Conservation (phyloP, 2,797 vertebrate genomes). For the Parotocinclus haroldoi region DNA sequence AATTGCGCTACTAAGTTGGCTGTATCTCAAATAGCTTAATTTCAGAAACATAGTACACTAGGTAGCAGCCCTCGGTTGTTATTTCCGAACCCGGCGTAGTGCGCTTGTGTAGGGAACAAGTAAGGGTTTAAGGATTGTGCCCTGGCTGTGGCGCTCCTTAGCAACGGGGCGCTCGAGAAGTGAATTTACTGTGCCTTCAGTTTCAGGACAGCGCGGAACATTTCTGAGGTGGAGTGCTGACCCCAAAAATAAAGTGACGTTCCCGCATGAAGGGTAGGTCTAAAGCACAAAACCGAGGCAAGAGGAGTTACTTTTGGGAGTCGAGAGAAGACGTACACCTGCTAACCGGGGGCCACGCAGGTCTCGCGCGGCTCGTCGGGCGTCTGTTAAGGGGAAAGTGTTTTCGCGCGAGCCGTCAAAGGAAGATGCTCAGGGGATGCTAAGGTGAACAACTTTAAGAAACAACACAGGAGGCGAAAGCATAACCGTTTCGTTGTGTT, state of each 20-base stretch:
- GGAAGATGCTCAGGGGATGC: constrained; percentile 22
- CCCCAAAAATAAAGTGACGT: neutral
- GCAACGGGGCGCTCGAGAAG: constrained; percentile 43
- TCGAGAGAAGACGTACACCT: constrained; percentile 8
- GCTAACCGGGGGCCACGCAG: neutral
- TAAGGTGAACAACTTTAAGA: constrained; percentile 11
- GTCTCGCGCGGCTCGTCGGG: constrained; percentile 3
- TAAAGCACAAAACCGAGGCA: neutral
- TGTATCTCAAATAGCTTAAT: neutral
- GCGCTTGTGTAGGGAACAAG: neutral
- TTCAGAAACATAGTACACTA: neutral
- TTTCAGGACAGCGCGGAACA: constrained; percentile 14
- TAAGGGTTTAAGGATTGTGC: neutral
- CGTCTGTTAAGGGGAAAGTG: constrained; percentile 6
- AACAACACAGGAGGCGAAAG: neutral
- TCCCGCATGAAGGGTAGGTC: neutral
- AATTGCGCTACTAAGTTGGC: neutral
- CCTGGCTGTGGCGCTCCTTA: constrained; percentile 36
- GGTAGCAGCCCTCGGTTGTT: neutral
- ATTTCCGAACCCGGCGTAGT: neutral
- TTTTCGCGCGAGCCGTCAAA: constrained; percentile 1
- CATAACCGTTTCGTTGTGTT: no score
- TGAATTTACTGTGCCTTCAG: constrained; percentile 25
- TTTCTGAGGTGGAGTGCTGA: constrained; percentile 4
- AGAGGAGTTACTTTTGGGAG: constrained; percentile 3